Conservation (phyloP, 2,888 invertebrate species). For the Macrostomum cliftonense region DNA sequence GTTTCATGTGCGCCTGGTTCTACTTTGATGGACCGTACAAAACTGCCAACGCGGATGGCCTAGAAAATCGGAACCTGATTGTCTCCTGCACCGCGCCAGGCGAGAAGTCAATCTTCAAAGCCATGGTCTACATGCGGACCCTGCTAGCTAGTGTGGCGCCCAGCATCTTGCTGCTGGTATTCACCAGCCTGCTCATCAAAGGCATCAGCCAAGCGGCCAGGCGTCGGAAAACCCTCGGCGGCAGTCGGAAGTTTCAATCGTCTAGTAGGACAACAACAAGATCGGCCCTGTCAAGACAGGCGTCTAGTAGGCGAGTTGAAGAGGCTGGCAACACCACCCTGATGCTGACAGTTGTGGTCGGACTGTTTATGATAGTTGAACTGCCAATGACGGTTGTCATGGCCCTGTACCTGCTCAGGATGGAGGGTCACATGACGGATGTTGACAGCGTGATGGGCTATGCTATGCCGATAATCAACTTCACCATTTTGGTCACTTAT, state of each 20-base stretch:
- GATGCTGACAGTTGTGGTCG: slow-evolving; percentile 39
- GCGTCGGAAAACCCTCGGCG: slow-evolving; percentile 48
- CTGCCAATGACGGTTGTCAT: slow-evolving; percentile 37
- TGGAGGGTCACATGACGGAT: slow-evolving; percentile 6
- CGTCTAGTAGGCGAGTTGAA: too few relatives aligned
- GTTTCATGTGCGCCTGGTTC: slow-evolving; percentile 4
- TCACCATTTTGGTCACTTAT: slow-evolving; percentile 71
- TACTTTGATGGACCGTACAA: slow-evolving; percentile 25
- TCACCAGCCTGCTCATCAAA: slow-evolving; percentile 65
- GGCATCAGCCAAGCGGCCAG: slow-evolving; percentile 66
- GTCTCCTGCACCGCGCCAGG: too few relatives aligned
- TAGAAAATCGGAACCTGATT: too few relatives aligned
- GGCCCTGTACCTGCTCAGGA: slow-evolving; percentile 53
- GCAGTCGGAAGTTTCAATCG: too few relatives aligned
- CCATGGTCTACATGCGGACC: too few relatives aligned
- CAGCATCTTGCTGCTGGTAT: slow-evolving; percentile 64
- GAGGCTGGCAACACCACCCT: slow-evolving; percentile 23
- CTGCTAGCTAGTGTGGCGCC: slow-evolving; percentile 53
- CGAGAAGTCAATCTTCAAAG: too few relatives aligned
- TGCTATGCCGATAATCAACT: slow-evolving; percentile 45
- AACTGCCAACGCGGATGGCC: too few relatives aligned
- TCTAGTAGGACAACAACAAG: too few relatives aligned
- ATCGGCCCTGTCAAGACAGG: too few relatives aligned
- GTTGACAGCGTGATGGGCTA: slow-evolving; percentile 17
- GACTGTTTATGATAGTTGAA: slow-evolving; percentile 40